Base-by-base conservation (phyloP, 2,888 invertebrate genomes). In the Toxonevra muliebris region DNA sequence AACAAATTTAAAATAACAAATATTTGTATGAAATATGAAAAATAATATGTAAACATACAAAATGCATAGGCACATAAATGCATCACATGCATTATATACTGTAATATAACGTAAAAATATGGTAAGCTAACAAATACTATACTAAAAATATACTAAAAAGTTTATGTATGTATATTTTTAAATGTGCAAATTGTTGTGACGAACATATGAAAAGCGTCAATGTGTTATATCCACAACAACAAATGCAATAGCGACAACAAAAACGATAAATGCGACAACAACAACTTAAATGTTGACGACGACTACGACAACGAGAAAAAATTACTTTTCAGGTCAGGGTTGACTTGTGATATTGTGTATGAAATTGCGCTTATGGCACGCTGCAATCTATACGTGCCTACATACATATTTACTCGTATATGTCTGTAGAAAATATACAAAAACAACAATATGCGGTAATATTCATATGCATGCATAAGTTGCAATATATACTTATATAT, bases 281-380 rank as follows among this genome's bases (percentile, higher is more conserved):
- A 17, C 57, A 64, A 57, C 19, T 4, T 15, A n/a, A 57, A 12
- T 13, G n/a, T n/a, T n/a, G 55, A 13, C 40, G 15, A 19, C 30
- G 66, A 54, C 62, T 43, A 45, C 60, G 53, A 64, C 68, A 63
- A 63, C 63, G 52, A 57, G 52, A 58, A 59, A 63, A 63, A 63
- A 63, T n/a, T 63, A 45, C 50, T 59, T 61, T 63, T 63, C 67
- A 68, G 58, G 52, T 59, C 58, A 68, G 62, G 63, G 58, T 63
- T 59, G 52, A 63, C 58, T 66, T 53, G 66, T 48, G 50, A n/a
- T 48, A 48, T 48, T 48, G 30, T 65, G 61, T 66, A 66, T 66
- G 61, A 66, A 30, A 61, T 61, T 61, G 54, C 54, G 40, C 55
- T 50, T 50, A 57, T 17, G 42, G n/a, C 57, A 19, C 43, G 2